A percentile compares a stretch with the other conserved stretches of the same genome.
Evolutionary conservation across 2,113 vertebrate species (phyloP).

Genomic region (Brachypteracias leptosomus): DNA sequence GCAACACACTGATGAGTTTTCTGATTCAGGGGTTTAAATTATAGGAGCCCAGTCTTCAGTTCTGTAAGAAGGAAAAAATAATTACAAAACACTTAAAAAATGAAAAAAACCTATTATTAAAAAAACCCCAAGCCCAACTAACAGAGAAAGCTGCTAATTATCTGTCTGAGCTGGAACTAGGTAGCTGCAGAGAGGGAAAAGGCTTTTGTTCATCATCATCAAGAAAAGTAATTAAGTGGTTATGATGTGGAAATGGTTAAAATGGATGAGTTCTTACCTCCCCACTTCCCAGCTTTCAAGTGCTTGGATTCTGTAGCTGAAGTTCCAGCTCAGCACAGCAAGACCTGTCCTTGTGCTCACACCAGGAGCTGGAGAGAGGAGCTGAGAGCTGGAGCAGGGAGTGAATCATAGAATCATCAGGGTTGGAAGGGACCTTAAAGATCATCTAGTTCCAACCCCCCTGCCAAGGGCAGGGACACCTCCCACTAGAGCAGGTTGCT

Average conservation of each 20-base stretch:
- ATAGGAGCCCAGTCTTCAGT: background rate
- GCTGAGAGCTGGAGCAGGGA: background rate
- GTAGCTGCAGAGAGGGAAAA: background rate
- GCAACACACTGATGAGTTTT: background rate
- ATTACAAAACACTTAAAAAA: background rate
- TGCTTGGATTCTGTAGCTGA: background rate
- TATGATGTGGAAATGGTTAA: background rate
- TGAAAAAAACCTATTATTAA: background rate
- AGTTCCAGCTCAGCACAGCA: background rate
- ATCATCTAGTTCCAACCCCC: no score
- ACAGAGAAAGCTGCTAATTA: background rate
- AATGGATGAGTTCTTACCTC: background rate
- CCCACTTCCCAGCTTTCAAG: background rate
- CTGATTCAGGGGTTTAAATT: background rate
- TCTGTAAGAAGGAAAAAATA: background rate
- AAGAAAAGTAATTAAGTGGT: background rate
- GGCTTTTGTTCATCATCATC: background rate
- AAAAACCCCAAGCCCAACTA: background rate
- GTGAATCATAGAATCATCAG: no score
- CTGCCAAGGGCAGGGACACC: no score
- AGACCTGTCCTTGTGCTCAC: background rate
- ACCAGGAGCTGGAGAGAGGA: background rate
- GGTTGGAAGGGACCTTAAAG: no score
- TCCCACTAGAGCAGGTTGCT: no score
- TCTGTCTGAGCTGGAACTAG: background rate